Evolutionary conservation across 1,140 invertebrate species (phyloP).

Genomic region (Zaprionus gabonicus): DNA sequence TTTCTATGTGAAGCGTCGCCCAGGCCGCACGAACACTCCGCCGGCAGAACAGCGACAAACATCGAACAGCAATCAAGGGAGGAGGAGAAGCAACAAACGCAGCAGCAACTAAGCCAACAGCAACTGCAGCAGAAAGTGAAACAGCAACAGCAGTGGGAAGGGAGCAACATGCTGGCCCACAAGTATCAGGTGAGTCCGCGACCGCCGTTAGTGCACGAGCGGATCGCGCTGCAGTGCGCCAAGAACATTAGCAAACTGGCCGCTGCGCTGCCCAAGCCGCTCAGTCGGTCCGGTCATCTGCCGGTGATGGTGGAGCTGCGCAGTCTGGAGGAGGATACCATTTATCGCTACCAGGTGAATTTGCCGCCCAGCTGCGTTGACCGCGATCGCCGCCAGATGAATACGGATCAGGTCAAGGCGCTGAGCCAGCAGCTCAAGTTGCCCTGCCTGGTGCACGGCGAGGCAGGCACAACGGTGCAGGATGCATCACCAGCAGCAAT

Average conservation of each 20-base stretch:
- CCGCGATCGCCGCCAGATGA: constrained; percentile 3
- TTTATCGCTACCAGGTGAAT: constrained; percentile 65
- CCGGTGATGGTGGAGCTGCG: constrained; percentile 66
- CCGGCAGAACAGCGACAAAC: constrained; percentile 11
- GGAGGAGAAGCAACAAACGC: background rate
- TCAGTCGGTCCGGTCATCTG: constrained; percentile 42
- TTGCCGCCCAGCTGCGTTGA: constrained; percentile 23
- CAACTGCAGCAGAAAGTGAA: constrained; percentile 26
- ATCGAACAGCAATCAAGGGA: background rate
- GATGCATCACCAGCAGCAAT: background rate
- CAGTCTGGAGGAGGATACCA: constrained; percentile 32
- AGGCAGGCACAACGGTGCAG: background rate
- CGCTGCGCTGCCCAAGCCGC: constrained; percentile 44
- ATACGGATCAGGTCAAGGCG: constrained; percentile 14
- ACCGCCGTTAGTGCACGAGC: constrained; percentile 48
- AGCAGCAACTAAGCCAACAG: constrained; percentile 17
- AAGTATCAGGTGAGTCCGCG: constrained; percentile 23
- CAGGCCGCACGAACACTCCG: constrained; percentile 25
- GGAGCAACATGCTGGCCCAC: constrained; percentile 42
- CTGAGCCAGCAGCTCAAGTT: constrained; percentile 22
- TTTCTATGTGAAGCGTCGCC: constrained; percentile 55
- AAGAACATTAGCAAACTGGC: constrained; percentile 49
- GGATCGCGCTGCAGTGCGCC: constrained; percentile 64
- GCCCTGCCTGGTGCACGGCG: constrained; percentile 27
- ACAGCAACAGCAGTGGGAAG: background rate